Base-by-base conservation (phyloP, 2,888 invertebrate species). In the Leucophenga maculata region DNA sequence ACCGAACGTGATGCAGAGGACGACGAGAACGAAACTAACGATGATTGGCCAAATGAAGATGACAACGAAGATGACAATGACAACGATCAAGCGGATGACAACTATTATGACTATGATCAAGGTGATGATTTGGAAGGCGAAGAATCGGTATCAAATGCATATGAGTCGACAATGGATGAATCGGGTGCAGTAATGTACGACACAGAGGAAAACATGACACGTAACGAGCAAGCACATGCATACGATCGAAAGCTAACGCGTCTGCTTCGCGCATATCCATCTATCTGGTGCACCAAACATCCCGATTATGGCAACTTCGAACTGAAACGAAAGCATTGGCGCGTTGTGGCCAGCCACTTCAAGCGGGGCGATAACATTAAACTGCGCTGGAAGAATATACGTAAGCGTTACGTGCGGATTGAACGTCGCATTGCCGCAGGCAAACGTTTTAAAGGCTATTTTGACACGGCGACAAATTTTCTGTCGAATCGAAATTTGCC, bases 401-500 rank as follows among this genome's bases (percentile, higher is more conserved):
- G 87, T 4, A 85, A 83, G 64, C 80, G 86, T 1, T 87, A 82
- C 60, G 80, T 87, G 6, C 82, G 79, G 2, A 84, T 86, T 26
- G 82, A 83, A 59, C 77, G 84, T 0, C 77, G 83, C 1, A 69
- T 85, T 6, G 79, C 78, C 16, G 78, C 78, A 46, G 86, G 86
- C 0, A 87, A 85, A 59, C 87, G 86, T 13, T 87, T 87, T 20
- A 84, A 84, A 55, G 87, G 86, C 13, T 86, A 86, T 46, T 87
- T 84, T 55, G 87, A 86, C 62, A 87, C 86, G 70, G 85, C 87
- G 8, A 87, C 85, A 44, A 86, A 86, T 59, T 86, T 85, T 67
- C 70, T 86, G 70, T 77, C 80, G 46, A 86, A 86, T 72, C 78
- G 86, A 1, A 83, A 86, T 67, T 74, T 82, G 18, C 74, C 85